Evolutionary conservation across 1,140 invertebrate species (phyloP), one percentile per base, ranked within the genome.

Genomic region (Phymastichus coffea): DNA sequence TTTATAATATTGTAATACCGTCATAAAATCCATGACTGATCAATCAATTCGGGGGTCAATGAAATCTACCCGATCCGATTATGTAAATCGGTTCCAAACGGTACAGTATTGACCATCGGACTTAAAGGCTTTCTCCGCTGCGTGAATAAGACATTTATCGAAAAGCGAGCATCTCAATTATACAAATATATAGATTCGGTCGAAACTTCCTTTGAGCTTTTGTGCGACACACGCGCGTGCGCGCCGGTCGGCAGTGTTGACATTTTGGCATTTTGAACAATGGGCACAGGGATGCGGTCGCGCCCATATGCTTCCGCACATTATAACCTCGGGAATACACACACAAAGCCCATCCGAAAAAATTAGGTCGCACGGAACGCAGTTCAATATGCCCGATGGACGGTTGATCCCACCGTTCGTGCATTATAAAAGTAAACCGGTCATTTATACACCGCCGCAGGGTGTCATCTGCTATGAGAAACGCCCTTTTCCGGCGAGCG

Each of bases 391-490:
- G 19, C 20, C 6, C 43, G 6, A 23, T n/a, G n/a, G n/a, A 26
- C 22, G 1, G 40, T 41, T 41, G 20, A 41, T 41, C 40, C n/a
- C 40, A 41, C 2, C 25, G 15, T 6, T 25, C 44, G 33, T 25
- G 25, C 3, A 35, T 33, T 6, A 33, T 14, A 6, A 14, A 6
- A 33, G 30, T 25, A 1, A 51, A 38, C 48, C 33, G 51, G 25
- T 53, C 51, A 23, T 28, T 25, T 37, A n/a, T n/a, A n/a, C n/a
- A 15, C 33, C 9, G 8, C 15, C 26, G 25, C 43, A 51, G 38
- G 47, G 47, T 58, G 56, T 58, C 56, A 51, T 58, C 47, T 51
- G 47, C 23, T 22, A 43, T 14, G 57, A 23, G 57, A 4, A 44
- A 58, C 57, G 47, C 47, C 38, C 38, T 20, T n/a, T 52, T 58